These are phyloP conservation scores for Coendou prehensilis DNA, from an alignment of 2,797 vertebrate genomes.

Conservation along the genomic window DNA sequence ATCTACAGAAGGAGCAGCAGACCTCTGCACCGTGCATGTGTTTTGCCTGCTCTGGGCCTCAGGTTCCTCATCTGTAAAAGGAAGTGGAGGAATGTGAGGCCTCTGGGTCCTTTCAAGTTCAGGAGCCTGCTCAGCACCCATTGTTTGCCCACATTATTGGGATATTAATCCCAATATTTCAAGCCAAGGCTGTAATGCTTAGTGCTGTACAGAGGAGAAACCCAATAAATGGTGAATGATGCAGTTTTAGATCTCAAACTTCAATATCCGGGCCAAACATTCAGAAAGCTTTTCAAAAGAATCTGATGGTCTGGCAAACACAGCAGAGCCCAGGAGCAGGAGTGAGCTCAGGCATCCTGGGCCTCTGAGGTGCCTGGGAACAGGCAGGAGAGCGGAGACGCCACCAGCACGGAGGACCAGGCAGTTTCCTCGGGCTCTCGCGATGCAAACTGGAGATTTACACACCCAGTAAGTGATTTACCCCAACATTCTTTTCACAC, in stretches of 20 bases:
- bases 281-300: conserved; percentile 33
- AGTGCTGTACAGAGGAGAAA: not conserved
- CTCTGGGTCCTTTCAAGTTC: not conserved
- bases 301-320: not conserved
- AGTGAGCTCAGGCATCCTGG: not conserved
- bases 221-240: not conserved
- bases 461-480: not conserved
- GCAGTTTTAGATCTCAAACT: not conserved
- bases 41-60: not conserved
- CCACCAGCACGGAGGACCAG: not conserved
- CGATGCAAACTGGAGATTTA: not conserved
- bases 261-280: conserved; percentile 11
- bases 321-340: not conserved
- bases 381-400: not conserved
- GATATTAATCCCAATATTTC: not conserved
- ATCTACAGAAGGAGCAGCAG: not conserved
- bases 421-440: not conserved
- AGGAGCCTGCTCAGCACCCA: not conserved
- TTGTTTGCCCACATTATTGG: not conserved
- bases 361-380: not conserved
- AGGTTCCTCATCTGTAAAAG: not conserved
- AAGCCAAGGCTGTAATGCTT: not conserved
- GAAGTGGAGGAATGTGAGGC: not conserved
- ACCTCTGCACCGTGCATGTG: accelerated
- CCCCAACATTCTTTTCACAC: not conserved